These are phyloP conservation scores for Thalpophila matura DNA, from an alignment of 2,888 invertebrate genomes.

Conservation along the genomic window DNA sequence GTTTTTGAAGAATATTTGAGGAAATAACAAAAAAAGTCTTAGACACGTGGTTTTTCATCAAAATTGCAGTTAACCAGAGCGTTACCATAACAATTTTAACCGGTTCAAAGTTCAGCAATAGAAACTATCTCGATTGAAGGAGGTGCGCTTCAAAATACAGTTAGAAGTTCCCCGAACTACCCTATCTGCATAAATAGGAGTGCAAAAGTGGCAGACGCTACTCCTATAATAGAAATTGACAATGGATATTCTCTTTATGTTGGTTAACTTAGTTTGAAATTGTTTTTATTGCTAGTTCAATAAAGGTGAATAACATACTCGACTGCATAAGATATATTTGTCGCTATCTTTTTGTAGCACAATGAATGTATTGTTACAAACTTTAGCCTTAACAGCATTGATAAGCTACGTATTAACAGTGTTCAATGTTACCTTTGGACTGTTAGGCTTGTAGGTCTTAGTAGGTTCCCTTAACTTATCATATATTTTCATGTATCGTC, in stretches of 20 bases:
- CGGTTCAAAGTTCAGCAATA: conserved; percentile 13
- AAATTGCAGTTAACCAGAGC: neutral
- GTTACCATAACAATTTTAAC: neutral
- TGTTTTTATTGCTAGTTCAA: neutral
- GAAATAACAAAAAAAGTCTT: neutral
- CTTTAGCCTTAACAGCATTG: neutral
- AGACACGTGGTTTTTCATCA: neutral
- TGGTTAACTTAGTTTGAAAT: neutral
- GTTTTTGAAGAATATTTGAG: too few species aligned
- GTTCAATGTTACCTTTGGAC: neutral
- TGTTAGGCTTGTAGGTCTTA: too few species aligned
- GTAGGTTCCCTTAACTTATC: too few species aligned
- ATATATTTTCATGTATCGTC: too few species aligned
- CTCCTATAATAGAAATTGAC: conserved; percentile 14
- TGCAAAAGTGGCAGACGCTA: conserved; percentile 13
- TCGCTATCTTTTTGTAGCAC: neutral
- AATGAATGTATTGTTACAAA: neutral
- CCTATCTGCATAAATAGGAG: conserved; percentile 29
- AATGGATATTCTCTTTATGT: neutral
- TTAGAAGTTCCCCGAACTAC: conserved; percentile 5
- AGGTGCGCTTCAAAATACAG: conserved; percentile 14
- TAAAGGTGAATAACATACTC: neutral
- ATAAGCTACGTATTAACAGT: too few species aligned
- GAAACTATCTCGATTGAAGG: conserved; percentile 8
- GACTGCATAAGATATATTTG: neutral